Percentiles rank a stretch among this genome's conserved stretches.
phyloP scores from a whole-genome alignment of 2,113 vertebrate genomes.

The Lota lota region DNA sequence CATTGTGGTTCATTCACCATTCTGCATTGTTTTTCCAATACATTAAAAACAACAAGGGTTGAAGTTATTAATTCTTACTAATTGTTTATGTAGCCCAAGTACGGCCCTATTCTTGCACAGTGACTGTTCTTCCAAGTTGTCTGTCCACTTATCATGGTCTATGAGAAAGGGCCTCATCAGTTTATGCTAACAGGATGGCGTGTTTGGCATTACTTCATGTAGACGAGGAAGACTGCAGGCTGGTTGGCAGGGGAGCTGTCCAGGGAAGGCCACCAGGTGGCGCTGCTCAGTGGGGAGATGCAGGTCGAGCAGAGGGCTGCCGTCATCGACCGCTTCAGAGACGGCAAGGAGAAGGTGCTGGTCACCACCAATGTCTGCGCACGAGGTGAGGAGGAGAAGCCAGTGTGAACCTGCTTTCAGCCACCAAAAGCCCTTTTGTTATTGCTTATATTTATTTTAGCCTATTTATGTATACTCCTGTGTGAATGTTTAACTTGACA shows the following conservation, averaged over 20 bases:
- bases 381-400: slow-evolving; percentile 75
- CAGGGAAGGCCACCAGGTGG: slow-evolving; percentile 92
- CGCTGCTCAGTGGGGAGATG: slow-evolving; percentile 94
- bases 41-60: no score
- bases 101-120: no score
- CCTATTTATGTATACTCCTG: no score
- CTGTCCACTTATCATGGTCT: no score
- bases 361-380: slow-evolving; percentile 98
- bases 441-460: not conserved
- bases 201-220: not conserved
- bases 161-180: no score
- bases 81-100: no score
- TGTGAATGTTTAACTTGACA: no score
- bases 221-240: slow-evolving; percentile 92
- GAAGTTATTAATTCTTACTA: no score
- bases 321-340: slow-evolving; percentile 91
- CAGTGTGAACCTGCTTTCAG: not conserved
- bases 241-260: slow-evolving; percentile 95
- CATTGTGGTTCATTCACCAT: no score
- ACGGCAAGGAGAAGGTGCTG: slow-evolving; percentile 96
- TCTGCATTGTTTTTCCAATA: no score
- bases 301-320: slow-evolving; percentile 96
- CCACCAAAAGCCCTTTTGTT: not conserved
- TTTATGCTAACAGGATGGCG: no score
- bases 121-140: no score